phyloP scores from a whole-genome alignment of 2,888 invertebrate species.

The Steromphala cineraria region DNA sequence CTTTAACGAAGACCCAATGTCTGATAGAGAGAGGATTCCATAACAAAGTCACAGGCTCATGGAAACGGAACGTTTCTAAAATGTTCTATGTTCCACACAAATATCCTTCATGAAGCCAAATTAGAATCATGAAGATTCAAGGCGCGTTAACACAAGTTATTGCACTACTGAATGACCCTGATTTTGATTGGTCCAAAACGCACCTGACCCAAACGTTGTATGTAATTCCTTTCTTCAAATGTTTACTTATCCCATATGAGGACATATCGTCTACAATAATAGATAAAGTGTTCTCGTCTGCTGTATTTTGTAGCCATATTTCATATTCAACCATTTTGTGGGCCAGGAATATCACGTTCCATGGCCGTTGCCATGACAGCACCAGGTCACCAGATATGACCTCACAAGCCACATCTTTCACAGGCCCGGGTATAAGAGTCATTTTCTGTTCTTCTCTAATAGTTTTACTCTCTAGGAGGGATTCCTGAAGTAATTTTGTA shows the following conservation, averaged over 20 bases:
- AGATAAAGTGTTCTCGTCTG: slow-evolving; percentile 22
- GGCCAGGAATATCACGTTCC: slow-evolving; percentile 55
- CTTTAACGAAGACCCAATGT: too few relatives aligned
- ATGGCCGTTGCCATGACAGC: slow-evolving; percentile 60
- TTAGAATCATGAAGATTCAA: too few relatives aligned
- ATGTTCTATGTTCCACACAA: too few relatives aligned
- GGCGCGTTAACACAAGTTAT: slow-evolving; percentile 19
- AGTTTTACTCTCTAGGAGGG: slow-evolving; percentile 30
- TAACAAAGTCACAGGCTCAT: too few relatives aligned
- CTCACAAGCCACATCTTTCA: slow-evolving; percentile 38
- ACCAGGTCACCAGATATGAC: slow-evolving; percentile 24
- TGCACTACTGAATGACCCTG: slow-evolving; percentile 55
- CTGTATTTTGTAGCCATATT: slow-evolving; percentile 53
- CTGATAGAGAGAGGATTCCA: too few relatives aligned
- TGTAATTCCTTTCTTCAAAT: slow-evolving; percentile 27
- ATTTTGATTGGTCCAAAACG: slow-evolving; percentile 35
- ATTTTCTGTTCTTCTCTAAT: background rate
- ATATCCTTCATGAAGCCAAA: too few relatives aligned
- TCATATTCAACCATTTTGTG: slow-evolving; percentile 52
- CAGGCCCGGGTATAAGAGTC: slow-evolving; percentile 35
- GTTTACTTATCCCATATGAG: slow-evolving; percentile 1
- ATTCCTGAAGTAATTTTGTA: slow-evolving; percentile 42
- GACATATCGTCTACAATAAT: slow-evolving; percentile 2
- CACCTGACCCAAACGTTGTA: slow-evolving; percentile 62
- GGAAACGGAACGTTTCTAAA: too few relatives aligned